Evolutionary conservation across 2,888 invertebrate genomes (phyloP).

Genomic region (Platerodrilus igneus): DNA sequence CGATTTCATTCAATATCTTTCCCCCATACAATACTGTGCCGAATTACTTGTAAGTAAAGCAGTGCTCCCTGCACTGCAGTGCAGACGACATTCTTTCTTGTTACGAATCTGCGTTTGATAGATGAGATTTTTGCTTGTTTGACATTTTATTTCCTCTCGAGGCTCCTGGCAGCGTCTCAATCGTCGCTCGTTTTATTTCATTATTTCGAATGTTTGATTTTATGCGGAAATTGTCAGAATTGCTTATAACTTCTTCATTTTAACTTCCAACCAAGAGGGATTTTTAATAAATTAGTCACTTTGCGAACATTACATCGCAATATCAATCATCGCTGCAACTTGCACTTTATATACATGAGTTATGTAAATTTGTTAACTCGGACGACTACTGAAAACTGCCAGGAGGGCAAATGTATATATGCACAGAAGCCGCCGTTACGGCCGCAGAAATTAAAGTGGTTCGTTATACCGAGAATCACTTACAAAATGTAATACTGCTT

Average conservation of each 20-base stretch:
- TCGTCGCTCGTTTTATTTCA: conserved; percentile 27
- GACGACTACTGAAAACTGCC: conserved; percentile 6
- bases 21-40: conserved; percentile 11
- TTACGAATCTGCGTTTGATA: conserved; percentile 29
- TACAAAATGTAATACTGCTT: conserved; percentile 36
- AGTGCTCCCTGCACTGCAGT: too few species aligned
- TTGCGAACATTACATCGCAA: conserved; percentile 34
- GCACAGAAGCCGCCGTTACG: conserved; percentile 11
- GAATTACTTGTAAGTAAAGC: conserved; percentile 15
- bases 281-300: conserved; percentile 29
- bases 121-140: conserved; percentile 33
- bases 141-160: conserved; percentile 34
- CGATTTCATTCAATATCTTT: conserved; percentile 18
- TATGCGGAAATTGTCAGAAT: too few species aligned
- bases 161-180: conserved; percentile 29
- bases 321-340: conserved; percentile 34
- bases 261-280: too few species aligned
- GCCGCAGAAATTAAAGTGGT: conserved; percentile 29
- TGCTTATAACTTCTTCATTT: too few species aligned
- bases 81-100: conserved; percentile 23
- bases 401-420: conserved; percentile 9
- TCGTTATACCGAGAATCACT: conserved; percentile 31
- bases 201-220: conserved; percentile 14
- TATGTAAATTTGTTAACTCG: conserved; percentile 35
- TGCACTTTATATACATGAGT: conserved; percentile 37